phyloP scores from a whole-genome alignment of 2,113 vertebrate species.

The crab-eating macaque (Macaca fascicularis) region T2T-MFA8v1.1 NC_088387.1:71411501-71412000 shows the following conservation, averaged over 20 bases:
- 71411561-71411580: neutral
- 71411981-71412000: neutral
- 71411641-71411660: neutral
- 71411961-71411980: neutral
- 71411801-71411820: conserved; percentile 15
- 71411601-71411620: neutral
- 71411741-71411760: neutral
- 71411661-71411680: neutral
- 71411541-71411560: neutral
- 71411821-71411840: neutral
- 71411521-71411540: neutral
- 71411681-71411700: neutral
- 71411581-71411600: neutral
- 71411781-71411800: neutral
- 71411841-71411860: neutral
- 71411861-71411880: neutral
- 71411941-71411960: conserved; percentile 9
- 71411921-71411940: neutral
- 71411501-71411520: neutral
- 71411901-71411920: neutral
- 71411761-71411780: neutral
- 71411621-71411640: neutral
- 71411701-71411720: neutral
- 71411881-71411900: neutral
- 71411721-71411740: neutral